Evolutionary conservation across 2,888 invertebrate genomes (phyloP), one percentile per base, ranked within the genome.

Genomic region (Romanomermis culicivorax): DNA sequence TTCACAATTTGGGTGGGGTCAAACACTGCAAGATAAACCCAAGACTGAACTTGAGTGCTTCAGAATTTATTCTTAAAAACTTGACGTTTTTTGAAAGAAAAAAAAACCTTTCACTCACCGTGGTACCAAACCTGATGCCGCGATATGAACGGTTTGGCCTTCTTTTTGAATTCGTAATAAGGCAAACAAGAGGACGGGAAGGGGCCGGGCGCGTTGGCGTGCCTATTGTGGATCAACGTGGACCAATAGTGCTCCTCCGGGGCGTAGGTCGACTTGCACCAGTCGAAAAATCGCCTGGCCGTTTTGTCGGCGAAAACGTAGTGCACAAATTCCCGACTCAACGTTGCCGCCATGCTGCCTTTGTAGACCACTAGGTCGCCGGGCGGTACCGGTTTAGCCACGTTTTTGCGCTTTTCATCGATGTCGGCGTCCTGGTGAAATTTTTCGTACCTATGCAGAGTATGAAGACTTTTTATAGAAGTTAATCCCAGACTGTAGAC

Each of bases 181-280:
- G 26, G 27, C 23, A 49, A 49, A 20, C 50, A 49, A 49, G 50
- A 4, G 14, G 14, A 29, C 3, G 52, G 29, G 24, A 51, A 51
- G 7, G 17, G 4, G 23, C 52, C 52, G 3, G 52, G 52, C n/a
- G 36, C 52, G 3, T 23, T 23, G 3, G 23, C n/a, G 36, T 51
- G 52, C 14, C 29, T 2, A 23, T 29, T 29, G 24, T 53, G 48
- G 20, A 55, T 29, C 29, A 55, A 36, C 2, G 52, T 55, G 7
- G 36, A 24, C 52, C 52, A 55, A 25, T 47, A 55, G 24, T 29
- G 42, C 26, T 55, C 55, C 25, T 55, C 55, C 2, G 55, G 52
- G 17, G 52, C 52, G 14, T 7, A 55, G n/a, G 26, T 30, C 14
- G 24, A 14, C n/a, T 29, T 20, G 2, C 29, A 42, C 55, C 55